Evolutionary conservation across 1,140 invertebrate genomes (phyloP), one percentile per base, ranked within the genome.

Genomic region (Vanessa atalanta): DNA sequence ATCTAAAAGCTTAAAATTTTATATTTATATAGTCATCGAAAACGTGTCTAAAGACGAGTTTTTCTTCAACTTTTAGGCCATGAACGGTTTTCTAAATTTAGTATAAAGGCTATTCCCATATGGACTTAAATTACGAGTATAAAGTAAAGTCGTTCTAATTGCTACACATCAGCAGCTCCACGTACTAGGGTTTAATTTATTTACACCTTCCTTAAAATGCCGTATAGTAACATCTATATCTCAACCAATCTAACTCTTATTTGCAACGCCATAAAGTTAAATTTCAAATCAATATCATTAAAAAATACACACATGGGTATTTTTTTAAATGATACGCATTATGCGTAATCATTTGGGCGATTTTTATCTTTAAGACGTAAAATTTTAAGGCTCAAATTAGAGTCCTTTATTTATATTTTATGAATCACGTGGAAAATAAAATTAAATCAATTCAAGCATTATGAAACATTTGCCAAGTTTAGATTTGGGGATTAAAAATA

Each of bases 241-340:
- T 20, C 26, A 51, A 15, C 50, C 16, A 66, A 43, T 48, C 14
- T 8, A 13, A 66, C 90, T 98, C 57, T 61, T 61, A 61, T 37
- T 12, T n/a, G 7, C 13, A 15, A 37, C 6, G 1, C 0, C 15
- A 15, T 37, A 61, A 61, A 61, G 31, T 15, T 23, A 26, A 61
- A 37, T 37, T 61, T 61, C 11, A 12, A 12, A 61, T 61, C 9
- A 16, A 12, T 6, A 11, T 7, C 2, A 55, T 57, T 20, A 23
- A 4, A 31, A 31, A 4, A 31, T 31, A 31, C 26, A 31, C 26
- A 2, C 26, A 31, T 31, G 26, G 3, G 26, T 31, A 20, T 31
- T 31, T 4, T 31, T 31, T 31, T 31, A 31, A 31, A 31, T 6
- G 0, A 9, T 55, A 23, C 53, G 16, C 2, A 16, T 20, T 55